Percentiles rank a stretch among this genome's conserved stretches.
Evolutionary conservation across 2,797 vertebrate species (phyloP).

Genomic region (Danio albolineatus): DNA sequence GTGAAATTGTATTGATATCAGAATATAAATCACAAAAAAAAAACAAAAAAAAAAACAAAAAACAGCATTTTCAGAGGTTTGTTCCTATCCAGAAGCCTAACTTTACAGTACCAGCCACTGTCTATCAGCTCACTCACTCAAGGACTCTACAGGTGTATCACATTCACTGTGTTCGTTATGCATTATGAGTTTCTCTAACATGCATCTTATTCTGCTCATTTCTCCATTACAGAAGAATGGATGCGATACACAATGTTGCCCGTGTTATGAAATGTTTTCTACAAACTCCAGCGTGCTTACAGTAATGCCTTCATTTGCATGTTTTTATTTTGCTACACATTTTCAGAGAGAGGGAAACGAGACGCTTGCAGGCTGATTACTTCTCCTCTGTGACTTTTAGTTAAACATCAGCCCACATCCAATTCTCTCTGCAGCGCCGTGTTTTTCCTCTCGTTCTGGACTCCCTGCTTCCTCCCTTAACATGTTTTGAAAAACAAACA

Average conservation of each 20-base stretch:
- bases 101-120: neutral
- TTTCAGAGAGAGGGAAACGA: slow-evolving; percentile 5
- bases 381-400: slow-evolving; percentile 40
- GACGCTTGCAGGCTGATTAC: slow-evolving; percentile 54
- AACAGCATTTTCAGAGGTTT: too few relatives aligned
- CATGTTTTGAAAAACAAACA: slow-evolving; percentile 11
- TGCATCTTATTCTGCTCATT: neutral
- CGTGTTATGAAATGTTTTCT: slow-evolving; percentile 14
- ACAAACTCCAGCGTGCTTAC: neutral
- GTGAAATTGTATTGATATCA: too few relatives aligned
- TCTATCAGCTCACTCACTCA: neutral
- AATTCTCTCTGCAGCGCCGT: slow-evolving; percentile 39
- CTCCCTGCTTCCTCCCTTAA: slow-evolving; percentile 13
- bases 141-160: neutral
- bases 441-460: neutral
- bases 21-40: too few relatives aligned
- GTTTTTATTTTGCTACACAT: slow-evolving; percentile 29
- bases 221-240: neutral
- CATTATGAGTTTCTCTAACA: neutral
- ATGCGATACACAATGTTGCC: neutral
- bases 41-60: too few relatives aligned
- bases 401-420: slow-evolving; percentile 53
- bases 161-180: neutral
- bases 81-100: too few relatives aligned
- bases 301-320: slow-evolving; percentile 34